Conservation (phyloP, 2,888 invertebrate genomes). For the Bedellia somnulentella region DNA sequence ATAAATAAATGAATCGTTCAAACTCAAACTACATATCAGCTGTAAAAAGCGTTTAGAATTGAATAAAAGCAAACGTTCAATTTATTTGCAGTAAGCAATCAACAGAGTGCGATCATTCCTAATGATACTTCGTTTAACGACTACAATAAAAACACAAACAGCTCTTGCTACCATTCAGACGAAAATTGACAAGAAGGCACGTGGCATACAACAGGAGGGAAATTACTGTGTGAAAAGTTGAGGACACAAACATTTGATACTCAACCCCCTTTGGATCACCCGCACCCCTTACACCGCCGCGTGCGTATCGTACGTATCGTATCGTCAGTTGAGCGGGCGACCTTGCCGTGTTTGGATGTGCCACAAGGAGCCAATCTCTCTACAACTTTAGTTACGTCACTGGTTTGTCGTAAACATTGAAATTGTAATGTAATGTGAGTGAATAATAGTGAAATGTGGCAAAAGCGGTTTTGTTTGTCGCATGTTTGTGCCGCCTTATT, state of each 20-base stretch:
- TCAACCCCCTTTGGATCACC: conserved; percentile 29
- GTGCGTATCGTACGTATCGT: too few species aligned
- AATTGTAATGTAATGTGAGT: conserved; percentile 38
- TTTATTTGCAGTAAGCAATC: conserved; percentile 16
- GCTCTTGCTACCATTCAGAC: conserved; percentile 25
- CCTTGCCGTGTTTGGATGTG: conserved; percentile 25
- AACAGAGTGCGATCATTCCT: conserved; percentile 23
- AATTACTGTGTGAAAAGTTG: conserved; percentile 24
- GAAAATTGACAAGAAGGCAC: conserved; percentile 46
- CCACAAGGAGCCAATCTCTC: conserved; percentile 14
- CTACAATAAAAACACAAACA: conserved; percentile 41
- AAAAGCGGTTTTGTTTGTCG: conserved; percentile 30
- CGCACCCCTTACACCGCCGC: conserved; percentile 7
- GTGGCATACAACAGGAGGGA: conserved; percentile 35
- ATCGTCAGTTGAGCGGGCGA: conserved; percentile 31
- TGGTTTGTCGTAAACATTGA: conserved; percentile 25
- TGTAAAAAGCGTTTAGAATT: background rate
- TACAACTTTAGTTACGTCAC: conserved; percentile 47
- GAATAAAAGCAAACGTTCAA: conserved; percentile 3
- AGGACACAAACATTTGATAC: conserved; percentile 47
- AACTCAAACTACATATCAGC: background rate
- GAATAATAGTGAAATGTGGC: conserved; percentile 44
- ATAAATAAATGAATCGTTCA: background rate
- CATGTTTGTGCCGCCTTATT: conserved; percentile 33
- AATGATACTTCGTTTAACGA: conserved; percentile 38